phyloP scores from a whole-genome alignment of 2,888 invertebrate genomes.

The Osedax frankpressi region DNA sequence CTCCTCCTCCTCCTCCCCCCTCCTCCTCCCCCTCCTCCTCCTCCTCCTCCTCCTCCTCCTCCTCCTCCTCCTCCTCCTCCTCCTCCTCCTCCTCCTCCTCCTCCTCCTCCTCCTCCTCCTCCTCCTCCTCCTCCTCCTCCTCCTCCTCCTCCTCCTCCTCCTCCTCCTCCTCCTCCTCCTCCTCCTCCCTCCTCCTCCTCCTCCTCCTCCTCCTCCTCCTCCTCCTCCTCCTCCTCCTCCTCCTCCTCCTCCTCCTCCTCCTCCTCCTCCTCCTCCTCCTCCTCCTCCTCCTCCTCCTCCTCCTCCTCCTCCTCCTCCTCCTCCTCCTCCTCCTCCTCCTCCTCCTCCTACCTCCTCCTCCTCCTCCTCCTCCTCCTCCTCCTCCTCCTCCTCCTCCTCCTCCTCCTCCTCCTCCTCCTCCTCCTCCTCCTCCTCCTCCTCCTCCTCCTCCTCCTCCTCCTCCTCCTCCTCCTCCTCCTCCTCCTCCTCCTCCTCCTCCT shows the following conservation, averaged over 20 bases:
- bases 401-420: neutral
- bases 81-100: neutral
- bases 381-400: neutral
- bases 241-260: neutral
- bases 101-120: neutral
- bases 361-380: neutral
- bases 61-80: neutral
- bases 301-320: neutral
- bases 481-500: neutral
- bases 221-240: neutral
- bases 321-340: neutral
- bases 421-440: neutral
- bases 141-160: neutral
- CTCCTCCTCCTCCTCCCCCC: no score
- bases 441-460: neutral
- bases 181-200: neutral
- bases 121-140: neutral
- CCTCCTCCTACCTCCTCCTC: neutral
- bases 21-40: conserved; percentile 2
- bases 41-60: conserved; percentile 9
- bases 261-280: neutral
- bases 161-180: neutral
- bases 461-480: neutral
- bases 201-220: neutral
- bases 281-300: neutral